These are phyloP conservation scores for Oncorhynchus tshawytscha DNA, from an alignment of 2,113 vertebrate species.

Conservation along the genomic window DNA sequence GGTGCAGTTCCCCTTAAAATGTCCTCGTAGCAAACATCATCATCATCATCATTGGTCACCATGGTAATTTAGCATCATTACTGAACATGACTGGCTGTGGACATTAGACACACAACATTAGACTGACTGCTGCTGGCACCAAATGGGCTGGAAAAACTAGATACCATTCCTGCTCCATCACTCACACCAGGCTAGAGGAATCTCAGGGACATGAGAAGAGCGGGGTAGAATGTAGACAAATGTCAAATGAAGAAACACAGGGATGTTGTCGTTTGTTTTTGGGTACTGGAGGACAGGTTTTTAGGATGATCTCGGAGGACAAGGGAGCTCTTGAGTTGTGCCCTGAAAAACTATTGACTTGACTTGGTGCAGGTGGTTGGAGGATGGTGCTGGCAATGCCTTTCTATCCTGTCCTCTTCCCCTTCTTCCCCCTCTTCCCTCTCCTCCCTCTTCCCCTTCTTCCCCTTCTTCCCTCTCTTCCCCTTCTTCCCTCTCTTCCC, in stretches of 20 bases:
- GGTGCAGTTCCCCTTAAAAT: conserved; percentile 36
- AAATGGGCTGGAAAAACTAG: conserved; percentile 79
- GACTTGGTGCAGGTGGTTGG: too few species aligned
- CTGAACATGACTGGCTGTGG: conserved; percentile 74
- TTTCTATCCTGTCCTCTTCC: neutral
- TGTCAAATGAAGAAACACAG: too few species aligned
- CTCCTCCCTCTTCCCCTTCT: too few species aligned
- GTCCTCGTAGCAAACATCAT: conserved; percentile 67
- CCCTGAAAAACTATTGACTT: too few species aligned
- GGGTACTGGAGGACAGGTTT: too few species aligned
- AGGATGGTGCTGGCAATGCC: too few species aligned
- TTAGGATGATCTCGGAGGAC: too few species aligned
- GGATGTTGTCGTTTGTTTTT: too few species aligned
- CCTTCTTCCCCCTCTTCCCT: too few species aligned
- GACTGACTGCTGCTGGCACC: conserved; percentile 64
- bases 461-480: too few species aligned
- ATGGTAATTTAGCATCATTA: conserved; percentile 77
- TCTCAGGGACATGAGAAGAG: conserved; percentile 2
- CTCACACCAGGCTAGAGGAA: conserved; percentile 51
- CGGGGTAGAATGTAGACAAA: neutral
- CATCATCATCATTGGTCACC: conserved; percentile 47
- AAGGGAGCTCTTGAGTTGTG: too few species aligned
- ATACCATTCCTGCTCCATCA: conserved; percentile 67
- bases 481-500: too few species aligned
- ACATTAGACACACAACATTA: conserved; percentile 80